Evolutionary conservation across 2,797 vertebrate genomes (phyloP).

Genomic region (Gephyroberyx darwinii): DNA sequence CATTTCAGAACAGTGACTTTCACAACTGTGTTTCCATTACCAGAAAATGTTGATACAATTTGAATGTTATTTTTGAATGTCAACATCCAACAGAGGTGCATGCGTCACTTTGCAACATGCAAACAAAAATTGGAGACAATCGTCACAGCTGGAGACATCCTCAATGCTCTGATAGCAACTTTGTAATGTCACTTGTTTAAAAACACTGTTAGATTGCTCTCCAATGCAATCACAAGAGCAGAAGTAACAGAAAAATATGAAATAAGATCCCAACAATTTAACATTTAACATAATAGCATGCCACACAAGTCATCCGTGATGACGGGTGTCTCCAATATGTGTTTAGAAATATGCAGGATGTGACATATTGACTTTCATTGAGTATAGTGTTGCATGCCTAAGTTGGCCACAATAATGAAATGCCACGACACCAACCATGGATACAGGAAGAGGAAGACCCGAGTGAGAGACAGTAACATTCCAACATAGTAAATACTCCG

Average conservation of each 20-base stretch:
- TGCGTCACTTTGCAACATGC: constrained; percentile 8
- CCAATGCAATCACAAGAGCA: not conserved
- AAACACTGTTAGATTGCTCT: not conserved
- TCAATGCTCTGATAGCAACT: not conserved
- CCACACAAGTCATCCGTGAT: not conserved
- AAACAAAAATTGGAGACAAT: constrained; percentile 17
- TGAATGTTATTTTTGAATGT: not conserved
- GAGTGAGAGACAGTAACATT: constrained; percentile 32
- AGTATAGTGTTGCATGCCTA: constrained; percentile 24
- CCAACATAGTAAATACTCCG: constrained; percentile 32
- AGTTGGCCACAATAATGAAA: constrained; percentile 19
- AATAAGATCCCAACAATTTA: constrained; percentile 5
- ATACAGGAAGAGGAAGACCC: constrained; percentile 51
- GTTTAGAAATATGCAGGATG: constrained; percentile 22
- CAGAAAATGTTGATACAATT: constrained; percentile 3
- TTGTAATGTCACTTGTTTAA: not conserved
- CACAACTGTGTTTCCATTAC: not conserved
- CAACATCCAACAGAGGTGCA: constrained; percentile 10
- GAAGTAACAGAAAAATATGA: not conserved
- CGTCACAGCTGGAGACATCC: not conserved
- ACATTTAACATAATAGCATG: not conserved
- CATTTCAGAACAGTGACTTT: constrained; percentile 7
- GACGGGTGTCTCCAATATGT: constrained; percentile 19
- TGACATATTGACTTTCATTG: constrained; percentile 17
- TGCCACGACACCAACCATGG: not conserved